A percentile compares a stretch with the other conserved stretches of the same genome.
These are phyloP conservation scores for Andrena trimmerana DNA, from an alignment of 2,888 invertebrate genomes.

Conservation along the genomic window DNA sequence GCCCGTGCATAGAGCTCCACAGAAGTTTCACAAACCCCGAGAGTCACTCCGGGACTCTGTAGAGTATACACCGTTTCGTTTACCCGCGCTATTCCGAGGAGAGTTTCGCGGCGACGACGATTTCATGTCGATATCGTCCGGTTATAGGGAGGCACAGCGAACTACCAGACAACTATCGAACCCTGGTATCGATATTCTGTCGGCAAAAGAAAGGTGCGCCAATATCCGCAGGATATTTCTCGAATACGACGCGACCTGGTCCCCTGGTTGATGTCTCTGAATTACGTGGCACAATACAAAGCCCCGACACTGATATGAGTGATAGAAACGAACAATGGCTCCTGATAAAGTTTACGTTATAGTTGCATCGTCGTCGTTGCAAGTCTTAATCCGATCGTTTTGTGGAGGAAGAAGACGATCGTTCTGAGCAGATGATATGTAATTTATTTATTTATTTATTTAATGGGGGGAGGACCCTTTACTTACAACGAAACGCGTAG, in stretches of 20 bases:
- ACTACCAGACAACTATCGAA: conserved; percentile 55
- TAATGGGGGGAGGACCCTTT: background rate
- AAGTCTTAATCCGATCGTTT: background rate
- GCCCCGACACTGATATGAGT: background rate
- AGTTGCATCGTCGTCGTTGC: background rate
- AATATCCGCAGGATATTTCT: conserved; percentile 60
- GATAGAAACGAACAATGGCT: background rate
- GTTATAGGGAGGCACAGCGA: conserved; percentile 34
- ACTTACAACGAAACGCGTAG: too few relatives aligned
- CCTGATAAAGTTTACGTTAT: background rate
- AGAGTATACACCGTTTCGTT: conserved; percentile 37
- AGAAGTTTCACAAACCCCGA: conserved; percentile 15
- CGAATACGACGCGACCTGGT: background rate
- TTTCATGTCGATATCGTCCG: conserved; percentile 59
- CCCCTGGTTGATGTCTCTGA: conserved; percentile 6
- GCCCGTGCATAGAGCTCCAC: conserved; percentile 11
- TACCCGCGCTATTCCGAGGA: conserved; percentile 39
- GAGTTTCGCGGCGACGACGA: conserved; percentile 52
- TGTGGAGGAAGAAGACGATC: background rate
- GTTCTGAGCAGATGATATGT: background rate
- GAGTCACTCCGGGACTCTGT: background rate
- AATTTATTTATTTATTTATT: background rate
- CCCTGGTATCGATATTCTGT: conserved; percentile 61
- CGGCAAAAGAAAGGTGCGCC: conserved; percentile 47
- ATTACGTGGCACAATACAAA: background rate